These are phyloP conservation scores for Plumapathes pennacea DNA, from an alignment of 92 coral and sea anemone species.

Conservation along the genomic window DNA sequence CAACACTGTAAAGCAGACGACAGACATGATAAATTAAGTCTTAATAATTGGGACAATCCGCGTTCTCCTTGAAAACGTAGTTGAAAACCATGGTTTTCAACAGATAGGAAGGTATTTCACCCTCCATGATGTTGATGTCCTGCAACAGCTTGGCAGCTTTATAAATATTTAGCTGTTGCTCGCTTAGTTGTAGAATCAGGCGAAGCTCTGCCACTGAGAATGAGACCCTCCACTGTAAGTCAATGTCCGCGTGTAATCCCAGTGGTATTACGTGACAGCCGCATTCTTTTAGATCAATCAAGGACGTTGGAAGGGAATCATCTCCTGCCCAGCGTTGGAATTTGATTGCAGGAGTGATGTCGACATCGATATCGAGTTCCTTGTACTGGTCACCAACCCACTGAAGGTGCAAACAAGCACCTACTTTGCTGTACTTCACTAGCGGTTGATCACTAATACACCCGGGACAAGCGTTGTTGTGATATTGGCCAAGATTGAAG, in stretches of 20 bases:
- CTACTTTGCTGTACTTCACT: slow-evolving; percentile 14
- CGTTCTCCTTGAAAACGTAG: slow-evolving; percentile 8
- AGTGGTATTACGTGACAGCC: slow-evolving; percentile 25
- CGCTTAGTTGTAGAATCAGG: slow-evolving; percentile 6
- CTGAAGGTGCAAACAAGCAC: slow-evolving; percentile 7
- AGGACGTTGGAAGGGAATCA: background rate
- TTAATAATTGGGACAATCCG: no score
- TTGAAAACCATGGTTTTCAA: slow-evolving; percentile 14
- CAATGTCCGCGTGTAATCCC: no score
- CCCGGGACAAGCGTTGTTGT: background rate
- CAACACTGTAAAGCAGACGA: no score
- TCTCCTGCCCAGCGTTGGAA: background rate
- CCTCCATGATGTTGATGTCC: slow-evolving; percentile 16
- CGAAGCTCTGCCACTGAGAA: slow-evolving; percentile 21
- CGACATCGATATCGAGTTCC: slow-evolving; percentile 15
- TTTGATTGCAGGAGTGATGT: slow-evolving; percentile 32
- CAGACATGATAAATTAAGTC: no score
- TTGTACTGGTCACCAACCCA: slow-evolving; percentile 23
- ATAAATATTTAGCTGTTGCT: slow-evolving; percentile 8
- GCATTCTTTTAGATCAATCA: background rate
- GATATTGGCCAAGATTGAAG: slow-evolving; percentile 9
- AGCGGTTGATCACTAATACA: background rate
- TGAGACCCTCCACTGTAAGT: slow-evolving; percentile 16
- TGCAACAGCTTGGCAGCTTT: slow-evolving; percentile 34
- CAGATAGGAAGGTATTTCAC: slow-evolving; percentile 4